Evolutionary conservation across 2,888 invertebrate species (phyloP).

Genomic region (Morpho achilles): DNA sequence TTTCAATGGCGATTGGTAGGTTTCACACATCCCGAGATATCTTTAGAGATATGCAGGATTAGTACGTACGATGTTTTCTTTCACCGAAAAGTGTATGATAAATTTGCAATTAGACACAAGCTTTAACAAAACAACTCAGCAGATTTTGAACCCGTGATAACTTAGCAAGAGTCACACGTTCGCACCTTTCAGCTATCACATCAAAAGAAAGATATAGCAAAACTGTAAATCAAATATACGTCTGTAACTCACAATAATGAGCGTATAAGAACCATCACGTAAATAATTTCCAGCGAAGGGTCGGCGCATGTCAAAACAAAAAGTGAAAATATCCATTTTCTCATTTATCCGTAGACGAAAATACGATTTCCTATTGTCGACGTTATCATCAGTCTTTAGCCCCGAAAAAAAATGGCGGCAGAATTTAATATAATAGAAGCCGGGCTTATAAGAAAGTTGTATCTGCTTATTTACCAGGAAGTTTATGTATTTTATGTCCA

Average conservation of each 20-base stretch:
- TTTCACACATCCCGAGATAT: too few species aligned
- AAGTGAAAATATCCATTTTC: slow-evolving; percentile 49
- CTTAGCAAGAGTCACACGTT: too few species aligned
- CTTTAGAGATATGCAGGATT: too few species aligned
- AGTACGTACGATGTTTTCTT: too few species aligned
- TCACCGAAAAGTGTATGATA: too few species aligned
- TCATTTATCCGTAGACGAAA: slow-evolving; percentile 47
- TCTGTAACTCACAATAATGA: slow-evolving; percentile 13
- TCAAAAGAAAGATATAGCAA: neutral
- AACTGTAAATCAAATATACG: neutral
- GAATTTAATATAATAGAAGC: slow-evolving; percentile 73
- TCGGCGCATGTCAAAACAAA: slow-evolving; percentile 43
- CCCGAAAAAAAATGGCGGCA: slow-evolving; percentile 57
- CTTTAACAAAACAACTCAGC: too few species aligned
- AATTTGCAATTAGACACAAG: too few species aligned
- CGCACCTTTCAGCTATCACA: too few species aligned
- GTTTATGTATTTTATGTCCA: slow-evolving; percentile 66
- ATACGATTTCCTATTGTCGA: slow-evolving; percentile 62
- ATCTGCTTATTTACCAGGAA: slow-evolving; percentile 74
- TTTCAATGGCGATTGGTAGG: too few species aligned
- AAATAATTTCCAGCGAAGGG: slow-evolving; percentile 46
- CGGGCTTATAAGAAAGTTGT: slow-evolving; percentile 65
- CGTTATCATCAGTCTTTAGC: slow-evolving; percentile 47
- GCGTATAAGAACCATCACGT: slow-evolving; percentile 36
- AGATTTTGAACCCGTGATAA: too few species aligned